Base-by-base conservation (phyloP, 2,113 vertebrate genomes). In the Trematomus loennbergii region DNA sequence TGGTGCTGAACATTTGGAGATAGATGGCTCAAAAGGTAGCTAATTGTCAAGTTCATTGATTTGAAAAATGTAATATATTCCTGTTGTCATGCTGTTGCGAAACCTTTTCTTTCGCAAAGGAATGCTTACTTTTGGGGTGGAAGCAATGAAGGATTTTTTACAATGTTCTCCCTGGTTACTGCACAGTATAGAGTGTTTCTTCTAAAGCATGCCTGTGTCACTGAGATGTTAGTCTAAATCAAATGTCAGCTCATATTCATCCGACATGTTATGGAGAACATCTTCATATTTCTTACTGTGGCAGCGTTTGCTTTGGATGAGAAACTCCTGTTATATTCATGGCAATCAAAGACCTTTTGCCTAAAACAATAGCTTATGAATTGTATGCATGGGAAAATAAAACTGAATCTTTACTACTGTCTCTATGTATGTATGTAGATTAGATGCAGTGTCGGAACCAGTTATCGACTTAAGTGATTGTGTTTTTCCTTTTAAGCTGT, bases 11-110 rank as follows among this genome's bases (percentile, higher is more conserved):
- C 69, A 43, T 81, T 79, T 75, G 77, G 45, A 78, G 57, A 49
- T n/a, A 50, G 20, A 55, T 76, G 83, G 43, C n/a, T n/a, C 20
- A 62, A 70, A 84, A 72, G 57, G 62, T 61, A 72, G 69, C 70
- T 52, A 63, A n/a, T 78, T 12, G 25, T 63, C 57, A 40, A 52
- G 3, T 22, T 1, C 15, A 33, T 62, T 75, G 49, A 52, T 55
- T 52, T 46, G 69, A 29, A 54, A 33, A 61, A 7, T 33, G 36
- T 50, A 16, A 61, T 40, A 53, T 77, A 29, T 61, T 68, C 50
- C 15, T 55, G 12, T 25, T 49, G 15, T 63, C 60, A 50, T 18
- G 52, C 60, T 40, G 18, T 73, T 52, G 63, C 36, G 22, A 55
- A 76, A 72, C 5, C 36, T 40, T 8, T 29, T 40, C 15, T 72